Conservation (phyloP, 2,888 invertebrate species). For the Gandaritis pyraliata region DNA sequence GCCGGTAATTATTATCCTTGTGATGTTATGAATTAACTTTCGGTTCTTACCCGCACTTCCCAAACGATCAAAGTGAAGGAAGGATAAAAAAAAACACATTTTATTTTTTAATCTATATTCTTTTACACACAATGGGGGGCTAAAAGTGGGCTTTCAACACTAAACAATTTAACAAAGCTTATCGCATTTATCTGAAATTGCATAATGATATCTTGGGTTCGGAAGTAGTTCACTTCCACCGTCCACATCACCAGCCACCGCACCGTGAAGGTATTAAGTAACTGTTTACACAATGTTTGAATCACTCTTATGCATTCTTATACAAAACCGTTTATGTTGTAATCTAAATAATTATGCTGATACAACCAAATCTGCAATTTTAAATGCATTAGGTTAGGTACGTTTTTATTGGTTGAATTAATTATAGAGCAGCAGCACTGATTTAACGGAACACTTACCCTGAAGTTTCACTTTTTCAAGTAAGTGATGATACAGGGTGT, state of each 20-base stretch:
- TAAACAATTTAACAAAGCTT: slow-evolving; percentile 2
- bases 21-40: too few species aligned
- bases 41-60: too few species aligned
- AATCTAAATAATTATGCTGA: slow-evolving; percentile 24
- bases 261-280: slow-evolving; percentile 62
- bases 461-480: not conserved
- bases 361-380: slow-evolving; percentile 31
- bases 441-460: not conserved
- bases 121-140: too few species aligned
- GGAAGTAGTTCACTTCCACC: slow-evolving; percentile 65
- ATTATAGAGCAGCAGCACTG: not conserved
- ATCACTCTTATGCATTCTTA: slow-evolving; percentile 38
- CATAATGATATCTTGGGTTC: slow-evolving; percentile 58
- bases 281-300: slow-evolving; percentile 52
- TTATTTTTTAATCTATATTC: too few species aligned
- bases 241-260: slow-evolving; percentile 59
- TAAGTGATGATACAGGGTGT: too few species aligned
- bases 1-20: too few species aligned
- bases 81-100: too few species aligned
- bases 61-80: too few species aligned
- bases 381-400: slow-evolving; percentile 27
- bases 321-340: slow-evolving; percentile 31
- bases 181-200: slow-evolving; percentile 42
- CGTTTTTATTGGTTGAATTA: not conserved
- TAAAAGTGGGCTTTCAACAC: too few species aligned